Percentiles rank a stretch among this genome's conserved stretches.
These are phyloP conservation scores for Vicugna pacos DNA, from an alignment of 2,113 vertebrate genomes.

Conservation along the genomic window DNA sequence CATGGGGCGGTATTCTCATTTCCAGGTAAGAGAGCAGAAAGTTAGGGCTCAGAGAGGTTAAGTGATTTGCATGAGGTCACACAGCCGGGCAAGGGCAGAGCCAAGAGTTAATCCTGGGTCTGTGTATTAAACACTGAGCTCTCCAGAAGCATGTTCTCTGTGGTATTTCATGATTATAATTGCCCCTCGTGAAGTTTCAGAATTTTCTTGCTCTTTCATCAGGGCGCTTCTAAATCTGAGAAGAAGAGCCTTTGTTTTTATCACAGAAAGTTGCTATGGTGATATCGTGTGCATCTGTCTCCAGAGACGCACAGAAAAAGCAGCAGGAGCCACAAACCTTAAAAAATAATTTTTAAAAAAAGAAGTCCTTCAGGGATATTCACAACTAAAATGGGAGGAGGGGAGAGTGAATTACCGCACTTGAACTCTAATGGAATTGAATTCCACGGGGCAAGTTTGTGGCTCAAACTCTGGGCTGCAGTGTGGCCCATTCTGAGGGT, in stretches of 20 bases:
- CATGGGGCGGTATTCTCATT: not conserved
- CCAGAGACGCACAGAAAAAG: not conserved
- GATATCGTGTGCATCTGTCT: not conserved
- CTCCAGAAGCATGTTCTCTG: not conserved
- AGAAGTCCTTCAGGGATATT: slow-evolving; percentile 22
- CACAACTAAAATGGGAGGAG: not conserved
- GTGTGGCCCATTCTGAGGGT: accelerated
- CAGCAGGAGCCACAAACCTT: not conserved
- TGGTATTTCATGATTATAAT: accelerated
- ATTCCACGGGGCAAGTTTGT: not conserved
- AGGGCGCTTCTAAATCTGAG: not conserved
- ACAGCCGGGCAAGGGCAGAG: not conserved
- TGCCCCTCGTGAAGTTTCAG: not conserved
- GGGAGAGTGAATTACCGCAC: not conserved
- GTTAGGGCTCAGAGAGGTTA: not conserved
- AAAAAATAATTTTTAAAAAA: not conserved
- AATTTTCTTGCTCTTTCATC: not conserved
- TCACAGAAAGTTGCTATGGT: slow-evolving; percentile 70
- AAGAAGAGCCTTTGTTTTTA: slow-evolving; percentile 40
- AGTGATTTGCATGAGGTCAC: not conserved
- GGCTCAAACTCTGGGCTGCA: not conserved
- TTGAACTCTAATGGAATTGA: not conserved
- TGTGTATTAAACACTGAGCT: not conserved
- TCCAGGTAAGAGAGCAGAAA: not conserved
- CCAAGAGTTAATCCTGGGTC: not conserved